These are phyloP conservation scores for Amorpha juglandis DNA, from an alignment of 2,888 invertebrate genomes.

Conservation along the genomic window DNA sequence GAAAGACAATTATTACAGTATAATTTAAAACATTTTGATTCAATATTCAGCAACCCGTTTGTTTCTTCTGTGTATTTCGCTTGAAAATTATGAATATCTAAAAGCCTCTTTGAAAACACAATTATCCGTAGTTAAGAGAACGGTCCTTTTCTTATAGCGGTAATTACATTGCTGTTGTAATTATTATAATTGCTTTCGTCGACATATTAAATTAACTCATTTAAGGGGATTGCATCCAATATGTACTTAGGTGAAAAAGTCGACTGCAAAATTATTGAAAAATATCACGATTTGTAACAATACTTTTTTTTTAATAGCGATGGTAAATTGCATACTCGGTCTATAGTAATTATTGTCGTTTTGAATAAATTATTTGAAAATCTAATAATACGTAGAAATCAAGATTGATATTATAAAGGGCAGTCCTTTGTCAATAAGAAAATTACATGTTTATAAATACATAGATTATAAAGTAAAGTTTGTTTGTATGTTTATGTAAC, in stretches of 20 bases:
- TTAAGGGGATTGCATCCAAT: slow-evolving; percentile 53
- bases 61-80: slow-evolving; percentile 44
- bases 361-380: too few species aligned
- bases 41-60: slow-evolving; percentile 21
- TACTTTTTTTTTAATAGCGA: not conserved
- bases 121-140: slow-evolving; percentile 69
- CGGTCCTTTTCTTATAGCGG: slow-evolving; percentile 66
- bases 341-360: not conserved
- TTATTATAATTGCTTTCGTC: slow-evolving; percentile 78
- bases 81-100: slow-evolving; percentile 65
- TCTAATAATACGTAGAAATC: too few species aligned
- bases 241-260: not conserved
- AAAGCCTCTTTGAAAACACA: slow-evolving; percentile 73
- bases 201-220: slow-evolving; percentile 73
- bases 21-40: slow-evolving; percentile 6
- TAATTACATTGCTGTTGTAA: slow-evolving; percentile 76
- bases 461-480: too few species aligned
- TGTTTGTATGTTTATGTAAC: too few species aligned
- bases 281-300: not conserved
- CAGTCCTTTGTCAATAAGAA: too few species aligned
- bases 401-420: too few species aligned
- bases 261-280: too few species aligned
- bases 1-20: not conserved
- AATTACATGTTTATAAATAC: too few species aligned
- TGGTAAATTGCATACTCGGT: too few species aligned